Evolutionary conservation across 2,113 vertebrate species (phyloP).

Genomic region (Peucedramus taeniatus): DNA sequence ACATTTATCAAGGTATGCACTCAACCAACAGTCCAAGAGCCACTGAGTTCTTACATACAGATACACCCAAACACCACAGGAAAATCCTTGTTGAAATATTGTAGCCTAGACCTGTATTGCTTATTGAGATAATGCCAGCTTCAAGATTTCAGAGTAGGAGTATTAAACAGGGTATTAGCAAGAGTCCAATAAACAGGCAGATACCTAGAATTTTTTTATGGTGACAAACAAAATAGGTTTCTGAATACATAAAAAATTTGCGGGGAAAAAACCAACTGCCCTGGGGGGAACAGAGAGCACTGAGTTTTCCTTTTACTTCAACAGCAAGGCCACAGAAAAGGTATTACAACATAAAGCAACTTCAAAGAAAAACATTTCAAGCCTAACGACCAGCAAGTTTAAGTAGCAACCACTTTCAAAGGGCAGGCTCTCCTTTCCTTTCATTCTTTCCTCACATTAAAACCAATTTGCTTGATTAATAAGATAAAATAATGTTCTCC

Average conservation of each 20-base stretch:
- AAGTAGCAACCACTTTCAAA: not conserved
- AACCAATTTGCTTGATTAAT: slow-evolving; percentile 7
- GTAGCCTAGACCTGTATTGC: not conserved
- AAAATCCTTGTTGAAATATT: not conserved
- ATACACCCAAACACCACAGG: not conserved
- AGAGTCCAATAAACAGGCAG: not conserved
- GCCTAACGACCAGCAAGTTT: not conserved
- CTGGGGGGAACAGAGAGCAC: not conserved
- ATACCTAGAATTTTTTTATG: not conserved
- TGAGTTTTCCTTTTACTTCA: not conserved
- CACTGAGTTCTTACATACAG: not conserved
- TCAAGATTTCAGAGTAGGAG: not conserved
- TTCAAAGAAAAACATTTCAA: not conserved
- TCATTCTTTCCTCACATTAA: not conserved
- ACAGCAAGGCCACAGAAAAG: not conserved
- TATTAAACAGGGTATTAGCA: not conserved
- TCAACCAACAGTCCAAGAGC: not conserved
- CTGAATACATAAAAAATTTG: not conserved
- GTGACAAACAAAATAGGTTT: not conserved
- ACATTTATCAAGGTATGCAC: not conserved
- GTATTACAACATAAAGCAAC: not conserved
- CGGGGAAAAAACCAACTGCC: not conserved
- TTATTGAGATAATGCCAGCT: not conserved
- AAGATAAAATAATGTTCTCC: not conserved
- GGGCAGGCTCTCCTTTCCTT: not conserved